Percentiles rank a stretch among this genome's conserved stretches.
These are phyloP conservation scores for Eilema sororculum DNA, from an alignment of 2,888 invertebrate species.

Conservation along the genomic window DNA sequence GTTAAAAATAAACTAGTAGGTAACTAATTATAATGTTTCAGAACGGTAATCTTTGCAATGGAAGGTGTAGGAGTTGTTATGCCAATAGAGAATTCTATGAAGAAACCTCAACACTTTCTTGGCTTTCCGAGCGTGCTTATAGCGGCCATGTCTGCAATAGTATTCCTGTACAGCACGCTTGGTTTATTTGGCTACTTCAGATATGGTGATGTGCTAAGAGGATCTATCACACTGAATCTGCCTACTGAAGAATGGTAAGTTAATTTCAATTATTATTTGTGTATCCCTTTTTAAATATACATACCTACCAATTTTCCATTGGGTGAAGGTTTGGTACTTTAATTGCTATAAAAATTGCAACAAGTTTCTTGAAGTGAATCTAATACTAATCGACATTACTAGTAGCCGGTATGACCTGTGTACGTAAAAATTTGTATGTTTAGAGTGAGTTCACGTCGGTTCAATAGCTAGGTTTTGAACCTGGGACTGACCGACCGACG, in stretches of 20 bases:
- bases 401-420: no score
- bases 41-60: constrained; percentile 98
- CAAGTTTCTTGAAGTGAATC: no score
- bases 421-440: no score
- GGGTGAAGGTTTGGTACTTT: no score
- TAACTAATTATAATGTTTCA: constrained; percentile 50
- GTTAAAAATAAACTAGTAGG: not conserved
- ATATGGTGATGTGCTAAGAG: constrained; percentile 91
- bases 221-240: constrained; percentile 95
- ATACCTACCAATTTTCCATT: no score
- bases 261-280: not conserved
- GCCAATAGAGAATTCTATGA: constrained; percentile 97
- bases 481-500: no score
- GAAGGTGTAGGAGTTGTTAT: constrained; percentile 97
- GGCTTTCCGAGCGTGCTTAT: constrained; percentile 94
- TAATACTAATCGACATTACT: no score
- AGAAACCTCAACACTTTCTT: constrained; percentile 92
- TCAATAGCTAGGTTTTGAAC: no score
- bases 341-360: no score
- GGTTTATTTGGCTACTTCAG: constrained; percentile 96
- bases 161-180: constrained; percentile 92
- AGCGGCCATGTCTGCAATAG: constrained; percentile 93
- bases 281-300: not conserved
- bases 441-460: no score
- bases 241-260: constrained; percentile 89